These are phyloP conservation scores for Celastrina argiolus DNA, from an alignment of 2,888 invertebrate species.

Conservation along the genomic window DNA sequence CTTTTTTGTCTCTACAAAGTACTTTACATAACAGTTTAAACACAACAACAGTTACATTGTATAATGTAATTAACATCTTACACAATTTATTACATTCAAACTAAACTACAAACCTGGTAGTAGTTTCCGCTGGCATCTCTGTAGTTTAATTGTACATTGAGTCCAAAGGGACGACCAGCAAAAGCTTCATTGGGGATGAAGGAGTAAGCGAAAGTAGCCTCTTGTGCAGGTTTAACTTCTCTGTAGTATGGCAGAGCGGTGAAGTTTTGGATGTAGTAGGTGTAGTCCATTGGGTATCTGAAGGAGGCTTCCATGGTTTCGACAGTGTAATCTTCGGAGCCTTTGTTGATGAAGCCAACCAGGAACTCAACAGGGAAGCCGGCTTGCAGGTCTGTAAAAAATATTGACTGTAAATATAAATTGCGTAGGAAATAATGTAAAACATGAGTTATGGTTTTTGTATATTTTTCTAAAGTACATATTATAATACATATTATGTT, in stretches of 20 bases:
- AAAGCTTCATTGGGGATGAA: slow-evolving; percentile 98
- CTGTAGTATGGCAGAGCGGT: slow-evolving; percentile 92
- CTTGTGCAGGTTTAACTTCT: slow-evolving; percentile 92
- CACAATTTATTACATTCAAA: not conserved
- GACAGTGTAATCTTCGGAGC: slow-evolving; percentile 91
- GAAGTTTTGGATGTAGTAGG: slow-evolving; percentile 98
- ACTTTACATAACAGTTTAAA: too few relatives aligned
- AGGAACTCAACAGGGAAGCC: slow-evolving; percentile 96
- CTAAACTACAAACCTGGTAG: slow-evolving; percentile 69
- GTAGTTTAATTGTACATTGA: slow-evolving; percentile 95
- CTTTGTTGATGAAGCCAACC: slow-evolving; percentile 97
- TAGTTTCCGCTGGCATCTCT: slow-evolving; percentile 83
- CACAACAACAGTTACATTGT: too few relatives aligned
- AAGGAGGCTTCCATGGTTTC: slow-evolving; percentile 98
- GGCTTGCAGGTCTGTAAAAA: slow-evolving; percentile 89
- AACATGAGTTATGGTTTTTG: too few relatives aligned
- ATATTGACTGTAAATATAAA: too few relatives aligned
- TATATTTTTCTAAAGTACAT: too few relatives aligned
- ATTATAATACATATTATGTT: too few relatives aligned
- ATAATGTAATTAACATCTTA: not conserved
- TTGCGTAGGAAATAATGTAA: too few relatives aligned
- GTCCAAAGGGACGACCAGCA: slow-evolving; percentile 96
- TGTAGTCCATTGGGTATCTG: slow-evolving; percentile 99
- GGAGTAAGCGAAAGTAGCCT: slow-evolving; percentile 96
- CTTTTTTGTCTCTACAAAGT: not conserved